Evolutionary conservation across 2,797 vertebrate genomes (phyloP).

Genomic region (Threskiornis aethiopicus): DNA sequence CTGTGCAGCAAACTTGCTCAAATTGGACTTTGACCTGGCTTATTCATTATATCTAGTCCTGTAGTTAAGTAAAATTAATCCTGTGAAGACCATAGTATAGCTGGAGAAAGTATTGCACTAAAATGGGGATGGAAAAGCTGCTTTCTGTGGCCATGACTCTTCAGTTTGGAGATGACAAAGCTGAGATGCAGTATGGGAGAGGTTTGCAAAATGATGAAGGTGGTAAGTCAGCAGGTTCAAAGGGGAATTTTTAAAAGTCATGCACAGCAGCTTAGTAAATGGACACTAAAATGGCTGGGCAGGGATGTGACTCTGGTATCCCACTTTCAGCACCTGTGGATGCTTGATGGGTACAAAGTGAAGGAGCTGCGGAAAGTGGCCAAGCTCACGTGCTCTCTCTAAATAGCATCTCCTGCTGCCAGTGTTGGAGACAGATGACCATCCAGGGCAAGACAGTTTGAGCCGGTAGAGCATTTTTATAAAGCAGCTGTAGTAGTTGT

Average conservation of each 20-base stretch:
- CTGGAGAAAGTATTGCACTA: background rate
- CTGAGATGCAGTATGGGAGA: background rate
- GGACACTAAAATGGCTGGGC: background rate
- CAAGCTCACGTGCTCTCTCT: background rate
- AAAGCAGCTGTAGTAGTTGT: background rate
- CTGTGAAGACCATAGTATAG: background rate
- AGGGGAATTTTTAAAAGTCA: background rate
- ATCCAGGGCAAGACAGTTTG: background rate
- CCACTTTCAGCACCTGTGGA: background rate
- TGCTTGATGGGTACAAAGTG: background rate
- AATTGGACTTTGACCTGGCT: background rate
- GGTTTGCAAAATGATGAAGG: background rate
- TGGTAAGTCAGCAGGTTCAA: background rate
- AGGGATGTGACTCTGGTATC: background rate
- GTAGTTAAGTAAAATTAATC: background rate
- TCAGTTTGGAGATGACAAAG: background rate
- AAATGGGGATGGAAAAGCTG: background rate
- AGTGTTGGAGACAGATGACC: background rate
- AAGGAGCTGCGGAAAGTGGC: background rate
- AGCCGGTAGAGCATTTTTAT: background rate
- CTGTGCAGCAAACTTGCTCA: background rate
- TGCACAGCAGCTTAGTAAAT: background rate
- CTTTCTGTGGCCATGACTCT: background rate
- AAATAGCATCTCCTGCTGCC: background rate
- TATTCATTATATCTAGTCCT: background rate